Evolutionary conservation across 2,888 invertebrate species (phyloP), one percentile per base, ranked within the genome.

Genomic region (Ceratothoa steindachneri): DNA sequence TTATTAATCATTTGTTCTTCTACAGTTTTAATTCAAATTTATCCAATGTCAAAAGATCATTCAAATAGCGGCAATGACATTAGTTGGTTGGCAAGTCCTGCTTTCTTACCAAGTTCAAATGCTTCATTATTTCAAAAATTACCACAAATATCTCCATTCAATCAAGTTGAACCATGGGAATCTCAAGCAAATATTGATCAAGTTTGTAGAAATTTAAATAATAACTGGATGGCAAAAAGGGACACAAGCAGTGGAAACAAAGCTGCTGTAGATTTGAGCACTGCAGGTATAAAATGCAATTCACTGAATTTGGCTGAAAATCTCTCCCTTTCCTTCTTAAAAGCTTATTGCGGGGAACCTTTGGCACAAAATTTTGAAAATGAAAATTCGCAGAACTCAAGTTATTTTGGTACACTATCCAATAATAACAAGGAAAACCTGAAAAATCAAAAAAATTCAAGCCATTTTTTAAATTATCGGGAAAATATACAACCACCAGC

Each of bases 61-160:
- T 22, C 12, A 22, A 60, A 24, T 60, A 24, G n/a, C 24, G 24
- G 60, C 60, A 60, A 24, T 60, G 60, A 60, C 60, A n/a, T 60
- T 60, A 60, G 60, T 60, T 60, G 60, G 60, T 24, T 60, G 60
- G 60, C 60, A 22, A 60, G 60, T 60, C 24, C 60, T 60, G 12
- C 60, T 24, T 60, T 60, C 24, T 24, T 60, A 24, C 60, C 60
- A 1, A n/a, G n/a, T 41, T 60, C 60, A 60, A 24, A 22, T 24
- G 22, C 27, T 24, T 60, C 60, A 60, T 60, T 24, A 22, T n/a
- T 60, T 15, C 60, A n/a, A 2, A 60, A 60, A 24, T 9, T 15
- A 15, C 15, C 5, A 5, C 12, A n/a, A 22, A 24, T 24, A 24
- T n/a, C 12, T 60, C 12, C 60, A 24, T 9, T 24, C n/a, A 60